These are phyloP conservation scores for Apodemus sylvaticus DNA, from an alignment of 2,113 vertebrate species.

Conservation along the genomic window DNA sequence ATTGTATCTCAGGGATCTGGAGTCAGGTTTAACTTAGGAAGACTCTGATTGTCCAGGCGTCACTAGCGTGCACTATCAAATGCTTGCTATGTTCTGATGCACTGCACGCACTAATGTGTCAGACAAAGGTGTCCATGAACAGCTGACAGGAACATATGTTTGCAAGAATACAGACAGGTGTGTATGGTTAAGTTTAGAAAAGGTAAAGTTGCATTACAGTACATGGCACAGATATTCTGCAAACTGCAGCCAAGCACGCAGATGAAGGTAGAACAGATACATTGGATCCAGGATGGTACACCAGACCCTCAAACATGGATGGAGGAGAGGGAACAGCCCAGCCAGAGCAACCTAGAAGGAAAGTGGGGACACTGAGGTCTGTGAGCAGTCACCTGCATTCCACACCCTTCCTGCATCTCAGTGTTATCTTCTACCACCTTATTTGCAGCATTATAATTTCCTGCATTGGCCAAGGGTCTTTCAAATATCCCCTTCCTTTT, in stretches of 20 bases:
- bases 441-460: neutral
- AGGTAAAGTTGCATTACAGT: neutral
- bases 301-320: neutral
- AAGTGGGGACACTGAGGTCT: neutral
- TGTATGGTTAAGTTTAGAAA: constrained; percentile 25
- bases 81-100: neutral
- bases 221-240: neutral
- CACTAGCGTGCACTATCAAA: neutral
- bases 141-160: neutral
- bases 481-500: neutral
- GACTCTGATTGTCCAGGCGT: neutral
- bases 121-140: neutral
- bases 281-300: neutral
- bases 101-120: neutral
- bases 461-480: neutral
- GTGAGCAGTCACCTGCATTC: neutral
- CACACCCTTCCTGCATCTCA: neutral
- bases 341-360: neutral
- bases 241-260: neutral
- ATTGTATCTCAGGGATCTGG: neutral
- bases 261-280: neutral
- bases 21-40: neutral
- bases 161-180: neutral
- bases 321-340: neutral
- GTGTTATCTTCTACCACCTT: neutral